Evolutionary conservation across 2,888 invertebrate genomes (phyloP), one percentile per base, ranked within the genome.

Genomic region (Brachyptera risi): DNA sequence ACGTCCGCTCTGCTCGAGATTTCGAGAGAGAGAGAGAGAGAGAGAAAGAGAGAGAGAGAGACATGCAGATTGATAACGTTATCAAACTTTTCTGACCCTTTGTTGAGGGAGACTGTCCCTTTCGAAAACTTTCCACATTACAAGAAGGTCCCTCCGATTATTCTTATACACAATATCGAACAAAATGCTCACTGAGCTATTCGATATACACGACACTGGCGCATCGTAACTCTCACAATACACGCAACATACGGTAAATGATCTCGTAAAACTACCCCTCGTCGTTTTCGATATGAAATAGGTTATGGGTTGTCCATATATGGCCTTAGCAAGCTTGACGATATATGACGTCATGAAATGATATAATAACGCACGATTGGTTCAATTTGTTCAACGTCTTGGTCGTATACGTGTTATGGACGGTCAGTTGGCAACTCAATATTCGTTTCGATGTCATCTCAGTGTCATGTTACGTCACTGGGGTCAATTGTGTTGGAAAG

Each of bases 191-290:
- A 13, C 11, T 21, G 1, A 47, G 47, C 47, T 21, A n/a, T 47
- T 47, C n/a, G n/a, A n/a, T n/a, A n/a, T 47, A 17, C n/a, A 24
- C 47, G 24, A 47, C 47, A 47, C 24, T 47, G 47, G 9, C n/a
- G n/a, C 23, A n/a, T 24, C 47, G 47, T 47, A 47, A 47, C 23
- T 23, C 47, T 42, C 21, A 47, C 24, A 24, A 47, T n/a, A n/a
- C 23, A 47, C 47, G 23, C 21, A 23, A 7, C 24, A 21, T 47
- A 47, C 47, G 47, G 24, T 21, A 42, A 4, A 17, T 21, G 17
- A 17, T 7, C 7, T 19, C 47, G n/a, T 47, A 47, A n/a, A 47
- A 47, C 21, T 24, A 7, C 42, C 42, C 42, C 42, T 3, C 47
- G 19, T 24, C 21, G 23, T 21, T 24, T 47, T 47, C 4, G 35